Conservation (phyloP, 2,888 invertebrate genomes). For the Trachelus iudaicus region DNA sequence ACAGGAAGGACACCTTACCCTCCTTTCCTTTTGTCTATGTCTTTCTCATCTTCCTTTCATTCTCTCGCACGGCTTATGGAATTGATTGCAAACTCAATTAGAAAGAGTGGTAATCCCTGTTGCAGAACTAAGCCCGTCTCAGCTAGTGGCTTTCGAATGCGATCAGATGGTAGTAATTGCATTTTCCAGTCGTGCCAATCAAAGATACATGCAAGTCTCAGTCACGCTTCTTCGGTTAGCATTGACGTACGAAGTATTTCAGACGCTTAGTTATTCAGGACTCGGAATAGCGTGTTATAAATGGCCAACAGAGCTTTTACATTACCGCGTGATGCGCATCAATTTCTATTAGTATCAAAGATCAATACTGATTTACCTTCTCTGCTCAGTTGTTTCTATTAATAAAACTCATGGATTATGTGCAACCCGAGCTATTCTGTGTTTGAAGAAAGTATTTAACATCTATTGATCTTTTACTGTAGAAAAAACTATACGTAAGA, state of each 20-base stretch:
- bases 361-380: neutral
- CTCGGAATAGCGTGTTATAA: neutral
- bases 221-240: conserved; percentile 4
- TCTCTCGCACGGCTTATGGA: conserved; percentile 13
- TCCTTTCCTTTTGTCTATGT: conserved; percentile 4
- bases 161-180: conserved; percentile 8
- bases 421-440: neutral
- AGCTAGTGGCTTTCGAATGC: neutral
- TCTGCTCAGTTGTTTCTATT: neutral
- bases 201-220: conserved; percentile 8
- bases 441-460: neutral
- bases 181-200: conserved; percentile 18
- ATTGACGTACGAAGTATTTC: neutral
- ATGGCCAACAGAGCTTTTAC: neutral
- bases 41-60: neutral
- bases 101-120: conserved; percentile 25
- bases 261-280: neutral
- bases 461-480: neutral
- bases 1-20: conserved; percentile 2
- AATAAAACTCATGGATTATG: neutral
- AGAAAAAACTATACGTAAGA: neutral
- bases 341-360: neutral
- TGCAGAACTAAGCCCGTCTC: conserved; percentile 3
- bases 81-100: conserved; percentile 34
- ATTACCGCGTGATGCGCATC: neutral